A percentile compares a stretch with the other conserved stretches of the same genome.
Conservation (phyloP, 2,113 vertebrate species). For the Erinaceus europaeus region DNA sequence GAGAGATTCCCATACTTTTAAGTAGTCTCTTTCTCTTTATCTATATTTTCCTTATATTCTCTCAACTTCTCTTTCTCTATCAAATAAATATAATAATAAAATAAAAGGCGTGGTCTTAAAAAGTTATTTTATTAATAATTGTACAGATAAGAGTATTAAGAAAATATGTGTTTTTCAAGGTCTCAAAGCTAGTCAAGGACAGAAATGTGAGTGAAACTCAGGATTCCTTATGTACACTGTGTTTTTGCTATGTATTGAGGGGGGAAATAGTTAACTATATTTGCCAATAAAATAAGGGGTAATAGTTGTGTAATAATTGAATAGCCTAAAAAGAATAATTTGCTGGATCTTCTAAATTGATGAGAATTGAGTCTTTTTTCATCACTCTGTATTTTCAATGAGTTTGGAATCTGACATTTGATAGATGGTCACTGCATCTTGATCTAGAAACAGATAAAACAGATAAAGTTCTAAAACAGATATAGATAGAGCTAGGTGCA, state of each 20-base stretch:
- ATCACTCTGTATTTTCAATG: not conserved
- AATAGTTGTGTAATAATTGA: not conserved
- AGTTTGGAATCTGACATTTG: not conserved
- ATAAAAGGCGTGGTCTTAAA: not conserved
- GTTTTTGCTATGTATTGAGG: not conserved
- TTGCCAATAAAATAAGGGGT: not conserved
- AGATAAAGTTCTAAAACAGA: too few species aligned
- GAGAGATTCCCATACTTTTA: too few species aligned
- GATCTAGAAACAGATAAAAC: too few species aligned
- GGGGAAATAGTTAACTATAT: not conserved
- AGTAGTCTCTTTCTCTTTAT: too few species aligned
- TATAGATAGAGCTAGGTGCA: too few species aligned
- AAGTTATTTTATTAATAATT: not conserved
- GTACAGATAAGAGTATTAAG: not conserved
- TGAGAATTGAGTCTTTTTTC: not conserved
- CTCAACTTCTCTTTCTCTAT: too few species aligned
- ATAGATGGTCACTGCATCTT: not conserved
- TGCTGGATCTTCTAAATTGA: conserved; percentile 6
- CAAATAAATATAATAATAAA: too few species aligned
- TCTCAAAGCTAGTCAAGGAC: not conserved
- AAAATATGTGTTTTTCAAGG: not conserved
- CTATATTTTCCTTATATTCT: too few species aligned
- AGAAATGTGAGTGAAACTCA: conserved; percentile 13
- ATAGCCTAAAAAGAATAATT: not conserved
- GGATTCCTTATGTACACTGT: not conserved